phyloP scores from a whole-genome alignment of 64 coral and sea anemone species.

The Trachythela sp. region DNA sequence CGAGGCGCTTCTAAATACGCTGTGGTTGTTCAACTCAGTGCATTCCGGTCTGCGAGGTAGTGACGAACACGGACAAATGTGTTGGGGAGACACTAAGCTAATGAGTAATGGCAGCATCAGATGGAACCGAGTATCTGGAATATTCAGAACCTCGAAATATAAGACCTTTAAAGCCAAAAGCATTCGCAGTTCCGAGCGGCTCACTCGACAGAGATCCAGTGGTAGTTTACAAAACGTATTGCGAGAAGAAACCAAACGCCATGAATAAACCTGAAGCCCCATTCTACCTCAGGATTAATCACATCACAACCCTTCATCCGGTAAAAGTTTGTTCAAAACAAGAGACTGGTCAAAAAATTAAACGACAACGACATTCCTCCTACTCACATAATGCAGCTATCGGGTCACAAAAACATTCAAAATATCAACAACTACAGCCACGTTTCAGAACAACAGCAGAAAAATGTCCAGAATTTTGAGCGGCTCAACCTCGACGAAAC shows the following conservation, averaged over 20 bases:
- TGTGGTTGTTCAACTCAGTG: not conserved
- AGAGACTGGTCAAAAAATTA: conserved; percentile 45
- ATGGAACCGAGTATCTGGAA: not conserved
- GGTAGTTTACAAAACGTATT: not conserved
- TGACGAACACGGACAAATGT: conserved; percentile 10
- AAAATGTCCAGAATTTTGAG: not conserved
- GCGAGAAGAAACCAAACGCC: conserved; percentile 15
- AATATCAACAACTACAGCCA: conserved; percentile 14
- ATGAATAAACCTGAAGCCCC: conserved; percentile 34
- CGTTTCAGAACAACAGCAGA: not conserved
- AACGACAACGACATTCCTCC: conserved; percentile 44
- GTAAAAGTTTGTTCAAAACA: conserved; percentile 52
- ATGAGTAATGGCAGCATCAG: not conserved
- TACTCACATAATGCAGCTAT: conserved; percentile 54
- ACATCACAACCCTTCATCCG: conserved; percentile 36
- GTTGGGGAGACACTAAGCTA: not conserved
- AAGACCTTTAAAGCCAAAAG: not conserved
- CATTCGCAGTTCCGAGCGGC: not conserved
- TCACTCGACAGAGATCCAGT: not conserved
- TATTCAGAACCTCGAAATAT: conserved; percentile 13
- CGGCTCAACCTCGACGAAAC: not conserved
- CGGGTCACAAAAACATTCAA: conserved; percentile 29
- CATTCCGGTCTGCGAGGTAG: not conserved
- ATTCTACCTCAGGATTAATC: conserved; percentile 58
- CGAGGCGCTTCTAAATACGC: conserved; percentile 2